Conservation (phyloP, 1,140 invertebrate genomes). For the Plutomurus gul region DNA sequence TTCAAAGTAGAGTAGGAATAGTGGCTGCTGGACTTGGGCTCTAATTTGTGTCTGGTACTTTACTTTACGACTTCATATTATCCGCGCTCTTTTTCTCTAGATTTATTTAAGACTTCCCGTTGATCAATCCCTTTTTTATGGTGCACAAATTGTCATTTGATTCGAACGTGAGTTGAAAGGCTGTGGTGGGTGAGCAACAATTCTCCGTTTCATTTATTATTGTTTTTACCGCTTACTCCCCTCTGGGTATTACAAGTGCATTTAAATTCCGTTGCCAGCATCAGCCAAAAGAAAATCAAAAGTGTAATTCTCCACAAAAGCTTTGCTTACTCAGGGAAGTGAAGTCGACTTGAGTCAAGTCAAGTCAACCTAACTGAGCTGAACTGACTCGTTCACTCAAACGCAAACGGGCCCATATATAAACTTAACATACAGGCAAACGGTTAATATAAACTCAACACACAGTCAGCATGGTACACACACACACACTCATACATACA, state of each 20-base stretch:
- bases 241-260: background rate
- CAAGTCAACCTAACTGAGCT: background rate
- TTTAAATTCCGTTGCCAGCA: background rate
- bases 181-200: background rate
- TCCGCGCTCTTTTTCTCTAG: background rate
- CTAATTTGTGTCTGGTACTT: slow-evolving; percentile 12
- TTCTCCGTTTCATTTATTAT: background rate
- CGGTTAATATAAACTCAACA: background rate
- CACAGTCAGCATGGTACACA: too few relatives aligned
- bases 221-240: background rate
- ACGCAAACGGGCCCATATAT: background rate
- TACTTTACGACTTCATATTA: slow-evolving; percentile 19
- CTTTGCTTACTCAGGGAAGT: background rate
- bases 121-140: slow-evolving; percentile 17
- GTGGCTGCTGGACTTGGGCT: background rate
- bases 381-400: background rate
- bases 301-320: slow-evolving; percentile 15
- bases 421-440: background rate
- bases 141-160: slow-evolving; percentile 7
- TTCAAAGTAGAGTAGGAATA: background rate
- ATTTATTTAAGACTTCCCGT: background rate
- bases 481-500: too few relatives aligned
- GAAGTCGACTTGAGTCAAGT: too few relatives aligned
- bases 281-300: background rate
- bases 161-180: background rate